Evolutionary conservation across 2,797 vertebrate genomes (phyloP).

Genomic region (Xenopus petersii): DNA sequence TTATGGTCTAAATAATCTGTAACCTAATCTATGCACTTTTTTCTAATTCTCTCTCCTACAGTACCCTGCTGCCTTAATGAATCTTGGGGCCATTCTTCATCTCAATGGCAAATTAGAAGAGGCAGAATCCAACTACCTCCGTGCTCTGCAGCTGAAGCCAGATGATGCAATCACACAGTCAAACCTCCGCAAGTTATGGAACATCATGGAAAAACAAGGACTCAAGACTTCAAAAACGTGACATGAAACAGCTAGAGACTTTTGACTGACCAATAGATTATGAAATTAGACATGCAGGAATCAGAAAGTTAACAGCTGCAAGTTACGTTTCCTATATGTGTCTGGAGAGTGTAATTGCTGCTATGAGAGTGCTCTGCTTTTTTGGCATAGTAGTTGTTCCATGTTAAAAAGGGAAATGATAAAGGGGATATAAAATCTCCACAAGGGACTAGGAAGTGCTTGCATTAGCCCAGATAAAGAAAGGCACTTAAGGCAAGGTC

Average conservation of each 20-base stretch:
- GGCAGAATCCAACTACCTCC: constrained; percentile 94
- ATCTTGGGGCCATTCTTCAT: constrained; percentile 95
- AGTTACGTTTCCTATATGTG: constrained; percentile 46
- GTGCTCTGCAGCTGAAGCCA: constrained; percentile 90
- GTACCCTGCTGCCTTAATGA: constrained; percentile 97
- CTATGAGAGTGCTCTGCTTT: constrained; percentile 54
- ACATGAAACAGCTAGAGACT: constrained; percentile 42
- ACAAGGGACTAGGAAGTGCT: constrained; percentile 53
- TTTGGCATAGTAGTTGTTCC: constrained; percentile 45
- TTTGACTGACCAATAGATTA: constrained; percentile 44
- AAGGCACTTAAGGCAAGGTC: constrained; percentile 66
- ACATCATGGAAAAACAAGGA: constrained; percentile 99
- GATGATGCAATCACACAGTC: constrained; percentile 96
- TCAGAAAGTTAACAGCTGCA: constrained; percentile 40
- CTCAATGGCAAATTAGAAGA: constrained; percentile 92
- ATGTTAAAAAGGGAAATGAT: constrained; percentile 56
- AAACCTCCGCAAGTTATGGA: constrained; percentile 96
- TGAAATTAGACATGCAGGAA: constrained; percentile 50
- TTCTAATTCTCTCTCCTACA: constrained; percentile 53
- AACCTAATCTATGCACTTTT: neutral
- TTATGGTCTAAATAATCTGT: neutral
- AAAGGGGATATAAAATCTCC: constrained; percentile 49
- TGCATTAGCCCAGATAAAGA: constrained; percentile 52
- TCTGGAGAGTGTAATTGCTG: constrained; percentile 53
- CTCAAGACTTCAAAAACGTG: constrained; percentile 79